These are phyloP conservation scores for Trinectes maculatus DNA, from an alignment of 2,113 vertebrate genomes.

Conservation along the genomic window DNA sequence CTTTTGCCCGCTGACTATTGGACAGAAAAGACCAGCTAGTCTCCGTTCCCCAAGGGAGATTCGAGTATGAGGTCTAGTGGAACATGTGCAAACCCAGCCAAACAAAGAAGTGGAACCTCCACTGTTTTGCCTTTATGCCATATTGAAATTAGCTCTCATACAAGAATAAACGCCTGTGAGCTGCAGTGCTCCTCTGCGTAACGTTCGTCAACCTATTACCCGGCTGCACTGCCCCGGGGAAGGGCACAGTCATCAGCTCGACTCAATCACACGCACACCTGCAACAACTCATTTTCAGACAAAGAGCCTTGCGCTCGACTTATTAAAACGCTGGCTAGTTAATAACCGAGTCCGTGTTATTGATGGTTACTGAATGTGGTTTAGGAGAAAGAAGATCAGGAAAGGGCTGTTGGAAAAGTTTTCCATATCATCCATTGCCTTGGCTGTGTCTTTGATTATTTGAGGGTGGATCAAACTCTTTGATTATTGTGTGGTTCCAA, in stretches of 20 bases:
- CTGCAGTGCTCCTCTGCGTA: constrained; percentile 41
- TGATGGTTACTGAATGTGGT: constrained; percentile 41
- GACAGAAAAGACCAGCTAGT: constrained; percentile 30
- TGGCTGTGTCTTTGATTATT: constrained; percentile 21
- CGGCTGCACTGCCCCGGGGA: constrained; percentile 44
- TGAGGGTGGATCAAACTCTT: constrained; percentile 63
- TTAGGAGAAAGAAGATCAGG: constrained; percentile 32
- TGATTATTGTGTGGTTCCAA: constrained; percentile 65
- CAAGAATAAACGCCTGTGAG: constrained; percentile 52
- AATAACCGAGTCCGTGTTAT: constrained; percentile 34
- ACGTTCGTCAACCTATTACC: constrained; percentile 41
- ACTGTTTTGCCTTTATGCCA: constrained; percentile 19
- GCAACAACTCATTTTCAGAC: constrained; percentile 55
- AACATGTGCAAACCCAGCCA: constrained; percentile 61
- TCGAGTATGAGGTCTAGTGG: constrained; percentile 37
- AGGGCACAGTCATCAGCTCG: constrained; percentile 53
- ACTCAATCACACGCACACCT: constrained; percentile 57
- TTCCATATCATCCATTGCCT: constrained; percentile 30
- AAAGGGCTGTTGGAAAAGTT: constrained; percentile 33
- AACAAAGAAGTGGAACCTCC: constrained; percentile 54
- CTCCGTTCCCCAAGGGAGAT: constrained; percentile 36
- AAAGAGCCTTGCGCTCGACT: constrained; percentile 33
- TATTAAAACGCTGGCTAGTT: constrained; percentile 27
- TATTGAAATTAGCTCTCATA: constrained; percentile 58
- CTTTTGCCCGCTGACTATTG: constrained; percentile 37